A percentile compares a stretch with the other conserved stretches of the same genome.
Conservation (phyloP, 2,797 vertebrate genomes). For the Bucorvus abyssinicus region DNA sequence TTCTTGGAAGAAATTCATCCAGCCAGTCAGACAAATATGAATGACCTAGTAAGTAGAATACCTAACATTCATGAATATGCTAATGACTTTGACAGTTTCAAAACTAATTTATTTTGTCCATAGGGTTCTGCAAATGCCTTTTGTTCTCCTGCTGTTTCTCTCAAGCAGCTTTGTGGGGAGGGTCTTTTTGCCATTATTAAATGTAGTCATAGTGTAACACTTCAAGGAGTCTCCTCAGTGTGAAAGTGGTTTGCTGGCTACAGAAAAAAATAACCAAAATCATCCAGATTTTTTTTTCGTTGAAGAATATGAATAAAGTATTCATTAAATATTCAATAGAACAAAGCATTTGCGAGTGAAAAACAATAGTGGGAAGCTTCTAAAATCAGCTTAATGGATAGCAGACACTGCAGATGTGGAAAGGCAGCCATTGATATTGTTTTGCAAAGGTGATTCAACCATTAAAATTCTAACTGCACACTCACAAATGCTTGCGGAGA, state of each 20-base stretch:
- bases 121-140: background rate
- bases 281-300: background rate
- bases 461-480: background rate
- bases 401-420: background rate
- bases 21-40: conserved; percentile 94
- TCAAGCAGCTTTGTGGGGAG: background rate
- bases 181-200: background rate
- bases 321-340: background rate
- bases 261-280: background rate
- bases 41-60: conserved; percentile 87
- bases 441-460: background rate
- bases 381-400: background rate
- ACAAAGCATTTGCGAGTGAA: background rate
- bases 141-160: background rate
- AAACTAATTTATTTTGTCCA: background rate
- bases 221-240: background rate
- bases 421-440: background rate
- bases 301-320: background rate
- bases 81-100: background rate
- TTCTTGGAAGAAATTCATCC: conserved; percentile 98
- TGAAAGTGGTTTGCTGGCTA: background rate
- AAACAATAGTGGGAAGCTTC: background rate
- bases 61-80: background rate
- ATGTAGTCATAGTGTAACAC: background rate
- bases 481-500: background rate